Base-by-base conservation (phyloP, 92 coral and sea anemone species). In the Blastomussa wellsi region DNA sequence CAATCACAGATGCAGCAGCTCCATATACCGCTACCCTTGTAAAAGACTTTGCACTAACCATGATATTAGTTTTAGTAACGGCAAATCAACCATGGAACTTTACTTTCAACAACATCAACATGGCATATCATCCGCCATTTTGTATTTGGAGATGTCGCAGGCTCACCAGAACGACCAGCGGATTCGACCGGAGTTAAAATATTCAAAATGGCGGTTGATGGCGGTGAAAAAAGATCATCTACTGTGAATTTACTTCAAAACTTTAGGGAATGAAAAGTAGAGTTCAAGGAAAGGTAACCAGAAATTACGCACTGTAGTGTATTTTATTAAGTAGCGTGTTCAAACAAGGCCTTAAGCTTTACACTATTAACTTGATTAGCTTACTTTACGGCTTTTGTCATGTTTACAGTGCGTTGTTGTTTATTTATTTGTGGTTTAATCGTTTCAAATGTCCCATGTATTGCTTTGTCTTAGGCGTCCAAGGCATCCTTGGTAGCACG, bases 401-500 rank as follows among this genome's bases (percentile, higher is more conserved):
- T 57, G 51, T 20, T n/a, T 20, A 51, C 44, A 22, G 19, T 32
- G 37, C 62, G 72, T 17, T 62, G 52, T 62, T 37, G 26, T 31
- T 24, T 22, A 9, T 48, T 13, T 20, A 14, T 57, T 36, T 19
- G 19, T 14, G n/a, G 29, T 16, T 8, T 62, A 17, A 13, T 24
- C 31, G 37, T 71, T 70, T 72, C 44, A 33, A 31, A 37, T 32
- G 24, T 22, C 22, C 24, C 1, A 37, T 68, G 35, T 49, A 12
- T 0, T 82, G 68, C 49, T 31, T n/a, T 62, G 22, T 80, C 62
- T 24, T 83, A 96, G 98, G 91, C 99, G 22, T 94, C 99, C 75
- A 96, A 96, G 87, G 95, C 99, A 79, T 96, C 98, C 49, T 92
- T 96, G 78, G 90, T 84, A 59, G 89, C 99, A 69, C 91, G 96